Conservation (phyloP, 2,113 vertebrate genomes). For the Seriola rivoliana region DNA sequence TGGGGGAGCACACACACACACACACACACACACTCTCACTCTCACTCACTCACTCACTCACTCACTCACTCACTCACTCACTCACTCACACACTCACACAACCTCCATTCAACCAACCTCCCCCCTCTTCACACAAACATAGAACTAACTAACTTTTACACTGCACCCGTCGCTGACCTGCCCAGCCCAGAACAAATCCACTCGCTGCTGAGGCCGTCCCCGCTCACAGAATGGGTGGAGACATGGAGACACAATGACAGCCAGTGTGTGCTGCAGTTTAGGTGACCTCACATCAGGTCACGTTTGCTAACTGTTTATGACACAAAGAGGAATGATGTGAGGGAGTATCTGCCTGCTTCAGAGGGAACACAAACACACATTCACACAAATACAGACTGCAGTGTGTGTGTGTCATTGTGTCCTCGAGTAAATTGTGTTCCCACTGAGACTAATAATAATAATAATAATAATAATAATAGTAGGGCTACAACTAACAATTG, state of each 20-base stretch:
- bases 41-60: slow-evolving; percentile 36
- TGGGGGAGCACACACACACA: slow-evolving; percentile 67
- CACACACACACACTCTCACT: slow-evolving; percentile 57
- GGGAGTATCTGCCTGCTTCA: slow-evolving; percentile 39
- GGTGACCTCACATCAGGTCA: slow-evolving; percentile 69
- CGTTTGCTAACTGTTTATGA: slow-evolving; percentile 69
- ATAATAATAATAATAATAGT: background rate
- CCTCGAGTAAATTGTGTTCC: background rate
- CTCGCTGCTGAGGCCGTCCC: slow-evolving; percentile 32
- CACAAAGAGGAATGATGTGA: slow-evolving; percentile 65
- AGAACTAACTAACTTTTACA: slow-evolving; percentile 74
- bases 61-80: too few species aligned
- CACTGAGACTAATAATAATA: background rate
- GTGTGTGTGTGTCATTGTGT: background rate
- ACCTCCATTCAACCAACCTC: slow-evolving; percentile 50
- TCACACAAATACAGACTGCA: slow-evolving; percentile 17
- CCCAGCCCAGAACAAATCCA: slow-evolving; percentile 74
- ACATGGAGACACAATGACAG: slow-evolving; percentile 46
- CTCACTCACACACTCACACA: slow-evolving; percentile 52
- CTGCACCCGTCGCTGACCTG: slow-evolving; percentile 63
- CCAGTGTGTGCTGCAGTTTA: slow-evolving; percentile 50
- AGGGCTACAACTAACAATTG: background rate
- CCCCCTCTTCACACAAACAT: slow-evolving; percentile 62
- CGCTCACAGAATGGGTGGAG: slow-evolving; percentile 50
- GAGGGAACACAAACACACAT: slow-evolving; percentile 5